These are phyloP conservation scores for Tupaia tana DNA, from an alignment of 2,113 vertebrate genomes.

Conservation along the genomic window DNA sequence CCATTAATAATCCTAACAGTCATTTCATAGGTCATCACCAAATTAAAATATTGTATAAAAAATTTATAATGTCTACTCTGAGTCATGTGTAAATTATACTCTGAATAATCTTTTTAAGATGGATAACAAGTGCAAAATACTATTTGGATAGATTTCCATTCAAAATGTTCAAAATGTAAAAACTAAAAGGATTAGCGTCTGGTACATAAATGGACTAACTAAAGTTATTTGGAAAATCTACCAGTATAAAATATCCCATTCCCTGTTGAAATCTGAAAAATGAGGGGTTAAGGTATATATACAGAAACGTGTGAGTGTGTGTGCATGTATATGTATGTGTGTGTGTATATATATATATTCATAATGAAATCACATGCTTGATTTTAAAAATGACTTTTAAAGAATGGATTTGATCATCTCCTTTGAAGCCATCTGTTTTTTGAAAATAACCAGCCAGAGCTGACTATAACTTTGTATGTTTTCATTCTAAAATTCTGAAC, in stretches of 20 bases:
- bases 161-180: conserved; percentile 41
- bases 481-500: conserved; percentile 63
- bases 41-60: background rate
- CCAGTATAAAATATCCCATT: conserved; percentile 2
- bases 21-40: background rate
- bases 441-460: conserved; percentile 51
- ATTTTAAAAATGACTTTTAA: conserved; percentile 62
- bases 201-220: background rate
- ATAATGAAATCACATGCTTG: conserved; percentile 12
- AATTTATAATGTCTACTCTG: background rate
- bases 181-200: background rate
- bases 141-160: conserved; percentile 30
- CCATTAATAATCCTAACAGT: background rate
- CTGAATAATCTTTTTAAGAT: background rate
- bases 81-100: background rate
- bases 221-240: conserved; percentile 6
- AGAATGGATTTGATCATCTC: conserved; percentile 59
- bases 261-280: conserved; percentile 36
- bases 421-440: conserved; percentile 65
- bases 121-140: background rate
- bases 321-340: background rate
- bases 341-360: background rate
- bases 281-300: background rate
- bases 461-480: conserved; percentile 45
- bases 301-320: background rate